Evolutionary conservation across 2,888 invertebrate genomes (phyloP).

Genomic region (Cosmia trapezina): DNA sequence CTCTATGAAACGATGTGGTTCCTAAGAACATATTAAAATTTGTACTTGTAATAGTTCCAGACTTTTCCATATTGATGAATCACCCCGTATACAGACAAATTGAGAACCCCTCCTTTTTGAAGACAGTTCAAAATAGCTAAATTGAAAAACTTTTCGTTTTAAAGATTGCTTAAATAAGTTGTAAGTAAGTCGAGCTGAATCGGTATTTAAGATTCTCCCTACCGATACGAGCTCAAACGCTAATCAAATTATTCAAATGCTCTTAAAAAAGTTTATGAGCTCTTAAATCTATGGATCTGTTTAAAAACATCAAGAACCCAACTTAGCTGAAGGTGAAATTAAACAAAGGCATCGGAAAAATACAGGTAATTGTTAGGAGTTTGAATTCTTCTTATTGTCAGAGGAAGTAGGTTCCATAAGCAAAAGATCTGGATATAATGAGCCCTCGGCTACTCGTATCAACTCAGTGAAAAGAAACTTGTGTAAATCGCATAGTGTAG

Average conservation of each 20-base stretch:
- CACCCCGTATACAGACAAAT: not conserved
- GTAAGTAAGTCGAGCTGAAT: slow-evolving; percentile 46
- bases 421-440: slow-evolving; percentile 49
- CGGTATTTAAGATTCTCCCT: slow-evolving; percentile 54
- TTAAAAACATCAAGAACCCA: slow-evolving; percentile 27
- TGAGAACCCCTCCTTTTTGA: slow-evolving; percentile 9
- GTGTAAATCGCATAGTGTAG: slow-evolving; percentile 53
- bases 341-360: slow-evolving; percentile 47
- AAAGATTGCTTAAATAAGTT: slow-evolving; percentile 50
- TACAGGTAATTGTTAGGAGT: slow-evolving; percentile 36
- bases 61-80: not conserved
- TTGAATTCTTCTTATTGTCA: slow-evolving; percentile 38
- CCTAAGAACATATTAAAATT: not conserved
- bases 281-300: slow-evolving; percentile 35
- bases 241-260: slow-evolving; percentile 63
- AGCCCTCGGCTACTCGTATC: slow-evolving; percentile 43
- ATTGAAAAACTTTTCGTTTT: slow-evolving; percentile 58
- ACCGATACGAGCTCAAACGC: slow-evolving; percentile 54
- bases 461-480: slow-evolving; percentile 51
- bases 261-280: slow-evolving; percentile 52
- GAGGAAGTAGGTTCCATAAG: slow-evolving; percentile 14
- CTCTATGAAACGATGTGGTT: not conserved
- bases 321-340: slow-evolving; percentile 19
- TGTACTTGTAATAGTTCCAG: not conserved
- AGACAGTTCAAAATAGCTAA: slow-evolving; percentile 29